These are phyloP conservation scores for Drosophila cognata DNA, from an alignment of 2,888 invertebrate genomes.

Conservation along the genomic window DNA sequence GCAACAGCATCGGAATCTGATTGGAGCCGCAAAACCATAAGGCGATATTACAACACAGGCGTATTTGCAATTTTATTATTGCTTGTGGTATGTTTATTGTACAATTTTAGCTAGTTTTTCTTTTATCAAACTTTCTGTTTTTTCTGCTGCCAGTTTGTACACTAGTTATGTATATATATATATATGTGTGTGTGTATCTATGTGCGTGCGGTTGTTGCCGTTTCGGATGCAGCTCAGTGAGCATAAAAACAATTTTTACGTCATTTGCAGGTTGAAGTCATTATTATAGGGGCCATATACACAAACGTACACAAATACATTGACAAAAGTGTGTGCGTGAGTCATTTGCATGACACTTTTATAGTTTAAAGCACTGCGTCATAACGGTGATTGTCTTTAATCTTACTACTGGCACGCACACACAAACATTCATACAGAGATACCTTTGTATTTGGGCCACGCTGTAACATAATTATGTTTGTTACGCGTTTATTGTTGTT, in stretches of 20 bases:
- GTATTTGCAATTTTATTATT: constrained; percentile 42
- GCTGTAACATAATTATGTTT: constrained; percentile 40
- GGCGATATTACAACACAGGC: constrained; percentile 15
- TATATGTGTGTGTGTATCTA: constrained; percentile 18
- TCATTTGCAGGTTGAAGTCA: constrained; percentile 65
- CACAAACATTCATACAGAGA: constrained; percentile 1
- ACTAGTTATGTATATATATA: constrained; percentile 13
- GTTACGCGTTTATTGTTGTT: constrained; percentile 19
- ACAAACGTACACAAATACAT: constrained; percentile 1
- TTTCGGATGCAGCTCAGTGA: constrained; percentile 69
- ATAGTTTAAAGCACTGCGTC: constrained; percentile 15
- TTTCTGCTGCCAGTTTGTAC: constrained; percentile 27
- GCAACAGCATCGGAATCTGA: constrained; percentile 49
- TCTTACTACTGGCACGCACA: constrained; percentile 12
- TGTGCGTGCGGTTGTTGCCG: constrained; percentile 39
- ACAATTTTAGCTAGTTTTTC: constrained; percentile 15
- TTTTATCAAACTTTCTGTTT: constrained; percentile 51
- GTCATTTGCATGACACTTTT: constrained; percentile 46
- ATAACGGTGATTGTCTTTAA: constrained; percentile 30
- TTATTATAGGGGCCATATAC: constrained; percentile 26
- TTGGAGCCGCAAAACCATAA: constrained; percentile 29
- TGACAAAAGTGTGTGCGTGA: constrained; percentile 33
- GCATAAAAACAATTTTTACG: constrained; percentile 70
- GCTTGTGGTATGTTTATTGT: constrained; percentile 61
- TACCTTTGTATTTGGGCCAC: constrained; percentile 9